Base-by-base conservation (phyloP, 2,113 vertebrate genomes). In the Corythornis vintsioides region DNA sequence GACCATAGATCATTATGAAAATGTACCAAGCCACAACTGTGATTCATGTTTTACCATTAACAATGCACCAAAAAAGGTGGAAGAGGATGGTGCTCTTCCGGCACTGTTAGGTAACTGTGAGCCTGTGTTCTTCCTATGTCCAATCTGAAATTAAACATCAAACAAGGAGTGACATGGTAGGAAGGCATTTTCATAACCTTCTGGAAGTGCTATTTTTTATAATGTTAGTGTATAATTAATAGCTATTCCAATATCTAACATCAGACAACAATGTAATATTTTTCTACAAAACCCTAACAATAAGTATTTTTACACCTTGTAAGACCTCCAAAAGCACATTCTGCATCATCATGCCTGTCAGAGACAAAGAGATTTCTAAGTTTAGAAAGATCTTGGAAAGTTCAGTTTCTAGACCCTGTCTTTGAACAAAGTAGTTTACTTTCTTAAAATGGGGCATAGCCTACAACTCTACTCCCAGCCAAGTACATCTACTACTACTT, bases 11-110 rank as follows among this genome's bases (percentile, higher is more conserved):
- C 55, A 59, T n/a, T 7, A 24, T 3, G 38, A 77, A 48, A 83
- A 45, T 0, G 3, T 24, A 21, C n/a, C 84, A 21, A 64, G 71
- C 3, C 9, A 28, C 18, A 22, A 15, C 64, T 65, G 3, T 91
- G 95, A 91, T 85, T 94, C 94, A 94, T 67, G 10, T 15, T n/a
- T 89, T 25, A 79, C 87, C 64, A 83, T 59, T 82, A 91, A 59
- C 63, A 67, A 19, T 25, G 56, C 78, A 83, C 72, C 4, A 0
- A 89, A 0, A 89, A 82, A 93, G 81, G 74, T 80, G 52, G 35
- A 63, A 65, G 38, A 59, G 60, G 38, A 67, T 29, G n/a, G n/a
- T 64, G 78, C 42, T 70, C 33, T 82, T 79, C 83, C 13, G 6
- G 84, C 52, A 74, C 64, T 22, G 13, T 35, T 87, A 85, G 64